Percentiles rank a stretch among this genome's conserved stretches.
Evolutionary conservation across 2,113 vertebrate species (phyloP).

Genomic region (Mesoclemmys tuberculata): DNA sequence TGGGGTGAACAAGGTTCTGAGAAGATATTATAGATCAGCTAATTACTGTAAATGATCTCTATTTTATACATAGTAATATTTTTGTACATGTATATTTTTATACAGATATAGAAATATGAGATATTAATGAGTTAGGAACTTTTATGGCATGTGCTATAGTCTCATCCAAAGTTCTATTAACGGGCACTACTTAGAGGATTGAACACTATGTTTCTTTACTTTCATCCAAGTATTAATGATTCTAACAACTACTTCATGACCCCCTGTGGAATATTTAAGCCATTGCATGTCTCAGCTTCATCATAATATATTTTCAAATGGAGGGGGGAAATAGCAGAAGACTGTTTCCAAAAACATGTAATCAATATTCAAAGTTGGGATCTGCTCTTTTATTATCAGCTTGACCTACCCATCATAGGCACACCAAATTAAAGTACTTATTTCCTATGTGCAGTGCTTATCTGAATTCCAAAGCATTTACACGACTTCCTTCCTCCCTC

Average conservation of each 20-base stretch:
- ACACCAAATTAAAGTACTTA: conserved; percentile 66
- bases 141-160: conserved; percentile 59
- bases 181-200: conserved; percentile 49
- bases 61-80: conserved; percentile 5
- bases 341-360: not conserved
- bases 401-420: conserved; percentile 60
- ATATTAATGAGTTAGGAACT: conserved; percentile 70
- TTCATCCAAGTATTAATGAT: conserved; percentile 44
- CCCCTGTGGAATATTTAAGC: conserved; percentile 82
- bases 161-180: conserved; percentile 65
- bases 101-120: conserved; percentile 59
- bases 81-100: conserved; percentile 41
- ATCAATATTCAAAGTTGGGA: conserved; percentile 53
- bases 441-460: conserved; percentile 68
- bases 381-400: conserved; percentile 59
- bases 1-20: not conserved
- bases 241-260: conserved; percentile 81
- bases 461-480: conserved; percentile 77
- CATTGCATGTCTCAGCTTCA: conserved; percentile 63
- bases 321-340: conserved; percentile 35
- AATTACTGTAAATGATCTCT: conserved; percentile 38
- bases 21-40: conserved; percentile 50
- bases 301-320: conserved; percentile 26
- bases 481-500: conserved; percentile 76
- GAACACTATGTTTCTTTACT: conserved; percentile 26